A percentile compares a stretch with the other conserved stretches of the same genome.
Conservation (phyloP, 2,113 vertebrate species). For the Sceloporus undulatus region DNA sequence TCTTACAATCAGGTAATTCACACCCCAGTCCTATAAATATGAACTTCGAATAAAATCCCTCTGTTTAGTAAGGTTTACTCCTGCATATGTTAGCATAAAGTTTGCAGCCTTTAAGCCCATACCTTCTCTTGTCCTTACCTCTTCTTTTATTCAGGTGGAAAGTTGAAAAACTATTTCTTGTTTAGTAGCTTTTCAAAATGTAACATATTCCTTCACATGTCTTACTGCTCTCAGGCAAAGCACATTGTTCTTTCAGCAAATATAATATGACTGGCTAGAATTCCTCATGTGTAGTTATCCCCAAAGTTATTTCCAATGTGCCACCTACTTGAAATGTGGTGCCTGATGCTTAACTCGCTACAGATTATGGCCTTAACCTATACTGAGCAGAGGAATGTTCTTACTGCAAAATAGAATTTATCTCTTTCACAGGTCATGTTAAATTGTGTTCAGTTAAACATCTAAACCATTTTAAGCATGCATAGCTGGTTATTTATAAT, state of each 20-base stretch:
- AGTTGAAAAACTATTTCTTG: too few species aligned
- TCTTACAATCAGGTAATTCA: neutral
- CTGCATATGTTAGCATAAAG: neutral
- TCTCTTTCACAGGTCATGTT: neutral
- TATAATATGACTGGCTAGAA: neutral
- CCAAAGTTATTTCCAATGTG: neutral
- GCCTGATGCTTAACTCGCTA: neutral
- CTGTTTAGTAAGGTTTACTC: neutral
- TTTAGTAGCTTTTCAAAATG: neutral
- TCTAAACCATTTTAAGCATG: neutral
- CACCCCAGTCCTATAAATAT: neutral
- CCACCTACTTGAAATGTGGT: neutral
- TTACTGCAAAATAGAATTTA: slow-evolving; percentile 6
- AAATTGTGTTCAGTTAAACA: neutral
- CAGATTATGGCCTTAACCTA: neutral
- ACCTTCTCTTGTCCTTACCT: too few species aligned
- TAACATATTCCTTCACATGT: neutral
- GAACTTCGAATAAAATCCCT: neutral
- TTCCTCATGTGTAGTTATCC: neutral
- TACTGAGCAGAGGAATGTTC: neutral
- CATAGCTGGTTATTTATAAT: too few species aligned
- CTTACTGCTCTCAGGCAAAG: neutral
- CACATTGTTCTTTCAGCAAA: neutral
- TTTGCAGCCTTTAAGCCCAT: neutral
- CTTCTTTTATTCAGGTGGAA: too few species aligned